Base-by-base conservation (phyloP, 1,140 invertebrate species). In the Zaprionus davidi region DNA sequence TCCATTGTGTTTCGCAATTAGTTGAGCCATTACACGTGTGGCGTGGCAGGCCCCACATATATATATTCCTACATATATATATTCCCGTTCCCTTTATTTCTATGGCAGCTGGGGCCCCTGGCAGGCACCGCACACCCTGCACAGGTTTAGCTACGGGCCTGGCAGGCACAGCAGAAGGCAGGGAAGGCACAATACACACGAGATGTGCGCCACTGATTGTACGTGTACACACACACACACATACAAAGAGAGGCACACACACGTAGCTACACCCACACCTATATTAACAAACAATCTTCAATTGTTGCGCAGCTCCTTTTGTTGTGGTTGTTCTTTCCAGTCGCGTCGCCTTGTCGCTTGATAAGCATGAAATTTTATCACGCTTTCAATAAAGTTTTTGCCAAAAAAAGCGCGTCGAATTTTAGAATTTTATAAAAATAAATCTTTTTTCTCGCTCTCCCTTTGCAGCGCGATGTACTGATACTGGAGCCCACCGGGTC, bases 391-490 rank as follows among this genome's bases (percentile, higher is more conserved):
- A 88, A 90, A 84, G 78, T 79, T 77, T 74, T 65, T 2, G 22
- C 46, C 6, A 55, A 69, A 78, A 69, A 78, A 78, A 69, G 58
- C 65, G 75, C 67, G 46, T 64, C 76, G 20, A 57, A 71, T 66
- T 41, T 76, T 41, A 28, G 53, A 66, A 46, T 56, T 24, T 53
- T 49, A 31, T 22, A 49, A 17, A 34, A 44, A 38, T 66, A 36
- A 44, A 34, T n/a, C 34, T 51, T 55, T 71, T 12, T 77, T 58
- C 20, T 20, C 20, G 71, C 57, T 44, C 9, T 7, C 4, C 59
- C 68, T 76, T 86, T 79, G 51, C 94, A 97, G 96, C 94, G 94
- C 79, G 96, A 97, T 91, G 95, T 95, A 3, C 91, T 97, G 64
- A 93, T 95, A 68, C 92, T 97, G 93, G 96, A 97, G 91, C 96